Percentiles rank a stretch among this genome's conserved stretches.
phyloP scores from a whole-genome alignment of 2,113 vertebrate species.

The Hyperoodon ampullatus region DNA sequence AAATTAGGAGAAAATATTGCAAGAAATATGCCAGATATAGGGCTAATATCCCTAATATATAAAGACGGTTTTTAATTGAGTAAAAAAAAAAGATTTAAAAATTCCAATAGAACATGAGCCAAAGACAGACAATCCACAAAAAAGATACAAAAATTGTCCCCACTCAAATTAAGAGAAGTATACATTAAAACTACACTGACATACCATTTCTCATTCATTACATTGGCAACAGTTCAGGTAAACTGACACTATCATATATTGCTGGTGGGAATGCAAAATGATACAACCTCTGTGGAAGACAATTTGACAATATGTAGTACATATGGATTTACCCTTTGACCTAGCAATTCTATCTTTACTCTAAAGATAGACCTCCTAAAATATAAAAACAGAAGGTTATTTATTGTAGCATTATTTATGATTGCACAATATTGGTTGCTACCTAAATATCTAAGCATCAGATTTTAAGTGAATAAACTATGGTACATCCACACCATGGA shows the following conservation, averaged over 20 bases:
- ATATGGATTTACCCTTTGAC: neutral
- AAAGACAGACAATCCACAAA: neutral
- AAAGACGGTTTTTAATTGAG: neutral
- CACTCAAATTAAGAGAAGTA: neutral
- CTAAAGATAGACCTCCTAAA: neutral
- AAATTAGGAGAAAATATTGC: neutral
- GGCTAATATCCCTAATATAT: neutral
- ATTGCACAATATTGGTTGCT: neutral
- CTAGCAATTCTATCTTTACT: neutral
- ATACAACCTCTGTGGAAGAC: neutral
- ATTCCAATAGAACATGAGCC: neutral
- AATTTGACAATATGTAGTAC: neutral
- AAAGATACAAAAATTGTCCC: neutral
- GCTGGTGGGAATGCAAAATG: neutral
- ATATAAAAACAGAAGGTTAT: neutral
- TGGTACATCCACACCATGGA: neutral
- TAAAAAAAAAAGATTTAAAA: neutral
- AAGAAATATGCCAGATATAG: neutral
- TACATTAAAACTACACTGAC: neutral
- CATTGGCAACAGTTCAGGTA: neutral
- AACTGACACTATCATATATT: neutral
- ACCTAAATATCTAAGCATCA: neutral
- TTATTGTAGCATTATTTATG: neutral
- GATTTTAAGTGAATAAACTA: neutral
- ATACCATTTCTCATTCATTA: neutral